Percentiles rank a stretch among this genome's conserved stretches.
Evolutionary conservation across 2,797 vertebrate genomes (phyloP).

Genomic region (Ficedula albicollis): DNA sequence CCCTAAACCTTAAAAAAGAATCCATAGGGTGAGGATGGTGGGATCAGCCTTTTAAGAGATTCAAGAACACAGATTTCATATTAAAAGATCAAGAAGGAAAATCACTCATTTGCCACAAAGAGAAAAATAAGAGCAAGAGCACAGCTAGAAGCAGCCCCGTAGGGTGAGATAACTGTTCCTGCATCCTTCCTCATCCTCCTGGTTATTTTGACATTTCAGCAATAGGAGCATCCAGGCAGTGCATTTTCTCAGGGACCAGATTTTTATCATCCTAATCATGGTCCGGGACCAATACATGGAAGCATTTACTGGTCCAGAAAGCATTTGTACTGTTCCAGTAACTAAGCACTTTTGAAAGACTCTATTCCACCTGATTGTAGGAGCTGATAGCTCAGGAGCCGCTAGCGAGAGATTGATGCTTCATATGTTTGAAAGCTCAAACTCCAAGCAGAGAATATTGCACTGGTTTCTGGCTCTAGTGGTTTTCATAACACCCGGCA

Average conservation of each 20-base stretch:
- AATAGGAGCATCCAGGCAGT: not conserved
- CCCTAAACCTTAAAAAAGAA: not conserved
- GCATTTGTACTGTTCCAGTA: conserved; percentile 59
- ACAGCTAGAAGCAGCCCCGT: not conserved
- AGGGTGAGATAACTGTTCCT: not conserved
- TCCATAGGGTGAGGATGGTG: fast-evolving
- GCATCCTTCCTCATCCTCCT: conserved; percentile 14
- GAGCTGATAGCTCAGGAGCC: conserved; percentile 63
- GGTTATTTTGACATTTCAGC: not conserved
- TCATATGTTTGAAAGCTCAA: conserved; percentile 64
- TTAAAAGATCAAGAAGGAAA: not conserved
- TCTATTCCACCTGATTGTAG: conserved; percentile 68
- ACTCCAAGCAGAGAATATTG: conserved; percentile 41
- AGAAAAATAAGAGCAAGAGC: not conserved
- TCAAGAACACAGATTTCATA: not conserved
- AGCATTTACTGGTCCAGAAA: conserved; percentile 64
- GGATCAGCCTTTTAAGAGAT: not conserved
- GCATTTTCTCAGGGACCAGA: conserved; percentile 32
- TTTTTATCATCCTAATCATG: conserved; percentile 64
- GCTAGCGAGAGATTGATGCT: conserved; percentile 69
- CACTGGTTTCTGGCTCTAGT: conserved; percentile 41
- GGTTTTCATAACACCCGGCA: conserved; percentile 55
- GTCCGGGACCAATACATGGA: conserved; percentile 17
- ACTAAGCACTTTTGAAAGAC: conserved; percentile 57
- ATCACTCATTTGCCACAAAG: not conserved